These are phyloP conservation scores for Lordiphosa stackelbergi DNA, from an alignment of 1,140 invertebrate genomes.

Conservation along the genomic window DNA sequence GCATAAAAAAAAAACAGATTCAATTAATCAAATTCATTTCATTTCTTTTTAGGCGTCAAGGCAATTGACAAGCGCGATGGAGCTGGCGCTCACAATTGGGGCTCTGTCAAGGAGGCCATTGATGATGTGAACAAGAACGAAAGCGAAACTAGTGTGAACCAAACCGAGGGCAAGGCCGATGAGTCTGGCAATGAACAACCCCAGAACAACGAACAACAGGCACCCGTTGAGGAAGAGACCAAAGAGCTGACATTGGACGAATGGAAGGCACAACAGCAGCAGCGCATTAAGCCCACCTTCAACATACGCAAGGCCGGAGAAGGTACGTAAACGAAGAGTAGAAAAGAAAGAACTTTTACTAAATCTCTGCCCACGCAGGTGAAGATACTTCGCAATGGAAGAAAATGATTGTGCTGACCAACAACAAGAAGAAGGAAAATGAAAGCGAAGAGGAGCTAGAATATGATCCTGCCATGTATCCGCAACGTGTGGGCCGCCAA, in stretches of 20 bases:
- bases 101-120: conserved; percentile 93
- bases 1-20: background rate
- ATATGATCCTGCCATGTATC: conserved; percentile 88
- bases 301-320: conserved; percentile 95
- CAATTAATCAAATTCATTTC: background rate
- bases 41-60: conserved; percentile 84
- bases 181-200: conserved; percentile 78
- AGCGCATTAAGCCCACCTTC: conserved; percentile 88
- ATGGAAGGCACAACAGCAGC: conserved; percentile 89
- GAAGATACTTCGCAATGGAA: conserved; percentile 94
- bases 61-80: conserved; percentile 95
- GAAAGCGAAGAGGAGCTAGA: conserved; percentile 82
- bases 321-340: conserved; percentile 75
- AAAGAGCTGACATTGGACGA: conserved; percentile 92
- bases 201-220: conserved; percentile 77
- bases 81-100: conserved; percentile 96
- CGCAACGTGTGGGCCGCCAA: conserved; percentile 90
- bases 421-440: conserved; percentile 79
- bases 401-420: conserved; percentile 85
- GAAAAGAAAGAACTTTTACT: background rate
- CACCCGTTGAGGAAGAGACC: conserved; percentile 83
- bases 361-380: conserved; percentile 66
- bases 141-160: conserved; percentile 73
- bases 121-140: conserved; percentile 82
- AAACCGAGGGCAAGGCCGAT: conserved; percentile 59